phyloP scores from a whole-genome alignment of 1,140 invertebrate genomes.

The Luehdorfia chinensis region DNA sequence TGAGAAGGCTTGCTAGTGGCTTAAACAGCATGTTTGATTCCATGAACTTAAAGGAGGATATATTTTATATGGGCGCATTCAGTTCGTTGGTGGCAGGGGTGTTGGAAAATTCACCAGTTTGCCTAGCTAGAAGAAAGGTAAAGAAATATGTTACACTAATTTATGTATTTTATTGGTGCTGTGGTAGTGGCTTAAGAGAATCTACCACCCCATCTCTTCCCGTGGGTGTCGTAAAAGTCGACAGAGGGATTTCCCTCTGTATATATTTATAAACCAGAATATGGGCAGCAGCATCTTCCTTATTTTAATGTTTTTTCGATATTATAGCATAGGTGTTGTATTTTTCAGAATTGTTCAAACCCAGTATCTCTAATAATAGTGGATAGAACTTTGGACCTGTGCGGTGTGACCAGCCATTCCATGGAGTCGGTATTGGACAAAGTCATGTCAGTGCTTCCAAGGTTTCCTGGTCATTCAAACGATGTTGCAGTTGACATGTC shows the following conservation, averaged over 20 bases:
- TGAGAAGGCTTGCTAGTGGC: slow-evolving; percentile 73
- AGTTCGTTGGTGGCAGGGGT: slow-evolving; percentile 81
- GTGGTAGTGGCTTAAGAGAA: too few relatives aligned
- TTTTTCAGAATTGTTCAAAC: slow-evolving; percentile 69
- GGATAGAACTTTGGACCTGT: slow-evolving; percentile 82
- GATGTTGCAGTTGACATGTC: slow-evolving; percentile 83
- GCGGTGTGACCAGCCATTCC: slow-evolving; percentile 78
- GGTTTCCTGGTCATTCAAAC: slow-evolving; percentile 80
- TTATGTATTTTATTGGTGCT: too few relatives aligned
- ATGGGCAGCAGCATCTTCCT: too few relatives aligned
- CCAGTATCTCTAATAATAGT: slow-evolving; percentile 81
- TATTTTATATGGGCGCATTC: slow-evolving; percentile 81
- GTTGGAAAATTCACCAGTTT: slow-evolving; percentile 77
- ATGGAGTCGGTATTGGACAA: slow-evolving; percentile 81
- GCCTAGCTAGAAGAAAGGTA: slow-evolving; percentile 78
- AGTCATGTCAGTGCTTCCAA: slow-evolving; percentile 79
- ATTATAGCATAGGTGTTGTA: slow-evolving; percentile 4
- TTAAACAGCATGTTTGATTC: slow-evolving; percentile 79
- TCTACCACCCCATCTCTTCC: too few relatives aligned
- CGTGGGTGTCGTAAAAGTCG: too few relatives aligned
- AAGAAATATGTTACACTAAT: slow-evolving; percentile 16
- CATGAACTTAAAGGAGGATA: slow-evolving; percentile 80
- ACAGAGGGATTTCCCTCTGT: too few relatives aligned
- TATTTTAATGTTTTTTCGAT: slow-evolving; percentile 4
- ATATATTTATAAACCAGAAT: too few relatives aligned